These are phyloP conservation scores for Prenolepis imparis DNA, from an alignment of 2,888 invertebrate species.

Conservation along the genomic window DNA sequence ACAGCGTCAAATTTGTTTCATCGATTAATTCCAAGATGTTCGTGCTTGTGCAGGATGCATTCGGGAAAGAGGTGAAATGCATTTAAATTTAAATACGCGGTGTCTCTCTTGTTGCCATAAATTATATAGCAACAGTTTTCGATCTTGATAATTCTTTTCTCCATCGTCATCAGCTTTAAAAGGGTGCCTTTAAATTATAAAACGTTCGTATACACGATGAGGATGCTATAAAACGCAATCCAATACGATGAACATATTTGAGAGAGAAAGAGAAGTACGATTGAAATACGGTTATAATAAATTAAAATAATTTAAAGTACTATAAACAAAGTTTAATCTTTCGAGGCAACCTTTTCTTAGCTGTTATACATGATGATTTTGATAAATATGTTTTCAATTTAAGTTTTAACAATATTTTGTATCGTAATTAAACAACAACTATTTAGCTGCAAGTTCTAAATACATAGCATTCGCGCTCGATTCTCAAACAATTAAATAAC, in stretches of 20 bases:
- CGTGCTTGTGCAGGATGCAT: not conserved
- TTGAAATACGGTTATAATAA: conserved; percentile 25
- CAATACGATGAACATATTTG: not conserved
- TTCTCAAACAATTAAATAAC: not conserved
- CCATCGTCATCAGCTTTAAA: not conserved
- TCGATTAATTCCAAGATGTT: conserved; percentile 34
- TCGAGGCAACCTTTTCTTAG: not conserved
- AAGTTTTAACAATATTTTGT: not conserved
- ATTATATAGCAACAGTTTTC: conserved; percentile 16
- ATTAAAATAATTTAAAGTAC: not conserved
- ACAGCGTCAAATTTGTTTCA: conserved; percentile 48
- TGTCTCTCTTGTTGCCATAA: conserved; percentile 14
- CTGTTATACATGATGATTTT: not conserved
- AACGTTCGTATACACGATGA: not conserved
- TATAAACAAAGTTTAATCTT: conserved; percentile 11
- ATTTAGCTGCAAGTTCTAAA: not conserved
- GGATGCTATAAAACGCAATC: conserved; percentile 14
- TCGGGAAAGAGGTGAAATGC: conserved; percentile 23
- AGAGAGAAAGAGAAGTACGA: not conserved
- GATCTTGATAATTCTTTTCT: conserved; percentile 42
- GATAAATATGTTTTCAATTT: not conserved
- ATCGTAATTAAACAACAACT: not conserved
- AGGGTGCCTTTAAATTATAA: conserved; percentile 4
- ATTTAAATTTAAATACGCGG: conserved; percentile 27
- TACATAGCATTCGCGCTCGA: not conserved